phyloP scores from a whole-genome alignment of 2,797 vertebrate genomes.

The Lepus townsendii region DNA sequence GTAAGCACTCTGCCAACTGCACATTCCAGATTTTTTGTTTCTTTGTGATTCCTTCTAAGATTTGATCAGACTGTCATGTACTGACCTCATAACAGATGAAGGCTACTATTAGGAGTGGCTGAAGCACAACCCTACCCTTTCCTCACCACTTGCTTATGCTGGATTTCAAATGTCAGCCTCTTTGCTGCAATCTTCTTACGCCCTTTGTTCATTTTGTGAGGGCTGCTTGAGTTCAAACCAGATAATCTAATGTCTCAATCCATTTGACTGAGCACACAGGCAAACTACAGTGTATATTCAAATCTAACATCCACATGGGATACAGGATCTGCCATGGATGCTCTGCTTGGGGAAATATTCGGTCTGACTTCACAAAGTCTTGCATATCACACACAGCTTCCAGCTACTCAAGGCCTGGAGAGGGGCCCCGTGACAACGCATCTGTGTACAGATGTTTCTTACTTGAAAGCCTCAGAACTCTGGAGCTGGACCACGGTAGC shows the following conservation, averaged over 20 bases:
- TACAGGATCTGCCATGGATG: fast-evolving
- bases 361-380: neutral
- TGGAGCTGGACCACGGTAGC: no score
- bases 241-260: neutral
- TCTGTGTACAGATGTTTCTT: neutral
- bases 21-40: neutral
- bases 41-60: neutral
- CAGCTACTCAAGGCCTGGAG: neutral
- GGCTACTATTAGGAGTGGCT: neutral
- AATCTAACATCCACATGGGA: neutral
- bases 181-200: neutral
- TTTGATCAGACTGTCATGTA: neutral
- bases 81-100: neutral
- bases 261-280: neutral
- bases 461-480: neutral
- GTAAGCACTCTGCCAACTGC: neutral
- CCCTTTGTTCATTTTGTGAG: neutral
- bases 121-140: neutral
- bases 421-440: fast-evolving
- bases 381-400: fast-evolving
- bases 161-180: neutral
- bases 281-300: neutral
- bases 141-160: neutral
- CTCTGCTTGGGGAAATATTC: neutral
- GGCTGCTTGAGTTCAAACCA: neutral